Percentiles rank a stretch among this genome's conserved stretches.
Conservation (phyloP, 2,888 invertebrate species). For the Coremacera marginata region DNA sequence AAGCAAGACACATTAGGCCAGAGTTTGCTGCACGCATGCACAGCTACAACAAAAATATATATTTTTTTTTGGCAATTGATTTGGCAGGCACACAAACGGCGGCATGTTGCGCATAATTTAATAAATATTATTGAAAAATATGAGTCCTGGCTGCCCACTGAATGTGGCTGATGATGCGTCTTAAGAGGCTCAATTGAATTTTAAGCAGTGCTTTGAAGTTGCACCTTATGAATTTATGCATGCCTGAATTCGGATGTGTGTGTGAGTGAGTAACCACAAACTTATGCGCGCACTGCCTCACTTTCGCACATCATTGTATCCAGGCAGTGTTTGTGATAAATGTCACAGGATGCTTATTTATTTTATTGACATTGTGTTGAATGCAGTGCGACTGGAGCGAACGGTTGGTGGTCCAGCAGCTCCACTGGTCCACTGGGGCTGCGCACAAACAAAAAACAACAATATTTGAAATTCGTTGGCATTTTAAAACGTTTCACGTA, state of each 20-base stretch:
- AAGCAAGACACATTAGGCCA: slow-evolving; percentile 23
- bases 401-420: slow-evolving; percentile 53
- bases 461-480: slow-evolving; percentile 15
- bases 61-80: slow-evolving; percentile 16
- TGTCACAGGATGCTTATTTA: slow-evolving; percentile 69
- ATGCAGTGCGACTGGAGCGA: slow-evolving; percentile 42
- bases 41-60: neutral
- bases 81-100: slow-evolving; percentile 1
- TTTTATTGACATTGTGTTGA: slow-evolving; percentile 62
- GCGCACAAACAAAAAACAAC: slow-evolving; percentile 34
- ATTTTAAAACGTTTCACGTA: slow-evolving; percentile 52
- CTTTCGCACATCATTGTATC: neutral
- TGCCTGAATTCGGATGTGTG: neutral
- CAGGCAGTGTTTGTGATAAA: slow-evolving; percentile 63
- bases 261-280: too few relatives aligned
- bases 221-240: slow-evolving; percentile 45
- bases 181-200: slow-evolving; percentile 29
- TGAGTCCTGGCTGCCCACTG: neutral
- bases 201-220: slow-evolving; percentile 29
- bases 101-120: slow-evolving; percentile 54
- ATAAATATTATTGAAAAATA: slow-evolving; percentile 49
- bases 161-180: slow-evolving; percentile 5
- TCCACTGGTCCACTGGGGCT: neutral
- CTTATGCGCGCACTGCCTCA: neutral
- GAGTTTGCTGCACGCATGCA: slow-evolving; percentile 15